These are phyloP conservation scores for Notiomystis cincta DNA, from an alignment of 2,113 vertebrate species.

Conservation along the genomic window DNA sequence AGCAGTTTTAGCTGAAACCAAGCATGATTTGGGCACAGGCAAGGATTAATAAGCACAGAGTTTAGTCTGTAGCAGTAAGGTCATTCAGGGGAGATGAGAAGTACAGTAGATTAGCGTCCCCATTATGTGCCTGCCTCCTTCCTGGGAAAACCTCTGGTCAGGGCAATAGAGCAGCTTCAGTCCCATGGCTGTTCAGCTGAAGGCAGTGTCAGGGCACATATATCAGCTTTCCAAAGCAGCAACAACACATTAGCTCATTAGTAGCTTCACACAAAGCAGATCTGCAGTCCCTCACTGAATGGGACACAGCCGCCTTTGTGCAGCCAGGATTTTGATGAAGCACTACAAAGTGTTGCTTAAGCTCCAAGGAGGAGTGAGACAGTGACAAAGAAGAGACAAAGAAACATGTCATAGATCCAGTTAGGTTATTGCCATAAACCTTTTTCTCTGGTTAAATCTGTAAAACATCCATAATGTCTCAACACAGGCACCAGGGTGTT, in stretches of 20 bases:
- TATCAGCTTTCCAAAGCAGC: conserved; percentile 3
- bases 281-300: background rate
- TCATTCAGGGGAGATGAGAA: conserved; percentile 21
- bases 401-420: background rate
- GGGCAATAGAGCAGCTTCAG: conserved; percentile 4
- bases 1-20: background rate
- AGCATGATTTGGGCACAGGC: background rate
- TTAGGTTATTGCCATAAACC: background rate
- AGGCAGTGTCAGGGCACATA: background rate
- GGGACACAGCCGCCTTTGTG: background rate
- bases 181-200: background rate
- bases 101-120: conserved; percentile 15
- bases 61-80: conserved; percentile 5
- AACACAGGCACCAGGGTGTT: background rate
- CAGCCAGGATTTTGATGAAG: background rate
- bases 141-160: background rate
- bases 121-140: conserved; percentile 3
- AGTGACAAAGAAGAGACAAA: background rate
- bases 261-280: background rate
- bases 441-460: background rate
- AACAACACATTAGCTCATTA: conserved; percentile 6
- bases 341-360: background rate
- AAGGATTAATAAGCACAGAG: background rate
- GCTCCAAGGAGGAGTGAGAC: background rate
- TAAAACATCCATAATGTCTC: background rate